Base-by-base conservation (phyloP, 2,888 invertebrate genomes). In the Trichogramma evanescens region DNA sequence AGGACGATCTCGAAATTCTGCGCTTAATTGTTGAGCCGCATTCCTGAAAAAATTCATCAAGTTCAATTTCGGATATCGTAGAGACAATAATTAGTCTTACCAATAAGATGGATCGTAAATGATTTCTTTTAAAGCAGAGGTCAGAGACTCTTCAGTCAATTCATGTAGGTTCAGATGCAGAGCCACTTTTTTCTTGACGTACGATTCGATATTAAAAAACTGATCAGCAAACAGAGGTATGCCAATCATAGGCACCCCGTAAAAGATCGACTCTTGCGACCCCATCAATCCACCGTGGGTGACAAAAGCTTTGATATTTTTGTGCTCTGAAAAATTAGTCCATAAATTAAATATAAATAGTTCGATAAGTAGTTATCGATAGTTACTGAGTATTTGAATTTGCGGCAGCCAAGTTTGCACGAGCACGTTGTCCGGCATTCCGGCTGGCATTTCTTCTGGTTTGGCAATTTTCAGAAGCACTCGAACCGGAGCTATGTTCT, bases 1-100 rank as follows among this genome's bases (percentile, higher is more conserved):
- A 0, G 82, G 83, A 0, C 86, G 81, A 69, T 85, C 84, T 44
- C 78, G 50, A 46, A 67, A 67, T n/a, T 54, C 26, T 51, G 50
- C 13, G 3, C 50, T 26, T 2, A 48, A 26, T n/a, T 53, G 49
- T 49, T 50, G 45, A 6, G 6, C 50, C 6, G 42, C 39, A 8
- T 41, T 58, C 43, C 65, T 58, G 9, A 39, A 44, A 57, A n/a
- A 6, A 42, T 26, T 26, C 3, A 26, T 26, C 26, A 26, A 26
- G 26, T 26, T 26, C 26, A 26, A 26, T 26, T 26, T 26, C 26
- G 26, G 2, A 26, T 3, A 26, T 26, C 26, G 26, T 26, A 26
- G 26, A 26, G 26, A 26, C 4, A 0, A 4, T 9, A n/a, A 48
- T 6, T 6, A 13, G 10, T 26, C 56, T 58, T 58, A 72, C 65